These are phyloP conservation scores for Mnemiopsis leidyi DNA, from an alignment of 37 sponge, comb jelly and placozoan species.

Conservation along the genomic window DNA sequence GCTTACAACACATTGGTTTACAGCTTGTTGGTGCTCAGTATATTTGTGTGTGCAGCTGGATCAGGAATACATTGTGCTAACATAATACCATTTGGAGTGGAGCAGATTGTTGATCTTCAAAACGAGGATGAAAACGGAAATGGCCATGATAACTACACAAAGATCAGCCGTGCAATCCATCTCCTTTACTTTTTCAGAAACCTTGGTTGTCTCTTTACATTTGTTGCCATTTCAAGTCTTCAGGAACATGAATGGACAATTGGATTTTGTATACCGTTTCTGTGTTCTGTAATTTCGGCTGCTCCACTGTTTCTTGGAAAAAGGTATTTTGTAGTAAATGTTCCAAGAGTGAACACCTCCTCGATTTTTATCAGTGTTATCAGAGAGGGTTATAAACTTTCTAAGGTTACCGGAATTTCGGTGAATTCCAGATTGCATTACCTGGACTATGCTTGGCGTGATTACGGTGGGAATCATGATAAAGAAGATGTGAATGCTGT, in stretches of 20 bases:
- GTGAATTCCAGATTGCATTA: background rate
- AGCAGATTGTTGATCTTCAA: background rate
- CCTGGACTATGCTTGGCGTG: conserved; percentile 17
- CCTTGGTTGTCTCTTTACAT: background rate
- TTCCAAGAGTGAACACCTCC: background rate
- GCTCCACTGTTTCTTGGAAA: background rate
- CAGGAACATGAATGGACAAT: background rate
- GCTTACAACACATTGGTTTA: background rate
- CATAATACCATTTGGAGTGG: conserved; percentile 10
- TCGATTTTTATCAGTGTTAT: background rate
- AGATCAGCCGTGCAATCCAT: background rate
- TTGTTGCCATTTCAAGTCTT: background rate
- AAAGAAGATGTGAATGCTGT: conserved; percentile 11
- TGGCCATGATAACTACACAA: background rate
- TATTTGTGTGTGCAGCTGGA: background rate
- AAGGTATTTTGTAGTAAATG: background rate
- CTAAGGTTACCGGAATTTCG: background rate
- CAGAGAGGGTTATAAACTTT: background rate
- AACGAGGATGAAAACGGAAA: background rate
- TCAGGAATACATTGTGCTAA: background rate
- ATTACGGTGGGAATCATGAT: background rate
- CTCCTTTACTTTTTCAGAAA: background rate
- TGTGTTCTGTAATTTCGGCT: background rate
- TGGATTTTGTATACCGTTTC: background rate
- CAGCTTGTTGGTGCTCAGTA: background rate